Evolutionary conservation across 1,140 invertebrate species (phyloP).

Genomic region (Dreissena rostriformis): DNA sequence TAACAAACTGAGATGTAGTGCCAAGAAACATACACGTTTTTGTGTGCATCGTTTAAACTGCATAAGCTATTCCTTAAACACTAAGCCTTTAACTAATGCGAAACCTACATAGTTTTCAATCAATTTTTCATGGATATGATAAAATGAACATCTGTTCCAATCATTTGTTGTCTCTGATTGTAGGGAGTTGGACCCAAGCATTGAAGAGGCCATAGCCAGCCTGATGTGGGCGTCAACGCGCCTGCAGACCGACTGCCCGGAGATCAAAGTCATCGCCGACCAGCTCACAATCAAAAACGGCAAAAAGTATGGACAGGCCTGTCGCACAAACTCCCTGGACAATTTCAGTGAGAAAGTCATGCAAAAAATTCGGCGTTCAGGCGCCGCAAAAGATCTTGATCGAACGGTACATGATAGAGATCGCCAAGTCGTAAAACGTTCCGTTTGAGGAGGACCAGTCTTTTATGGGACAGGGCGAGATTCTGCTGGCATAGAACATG

Average conservation of each 20-base stretch:
- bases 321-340: slow-evolving; percentile 80
- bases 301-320: slow-evolving; percentile 89
- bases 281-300: slow-evolving; percentile 97
- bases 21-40: too few species aligned
- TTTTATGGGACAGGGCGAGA: slow-evolving; percentile 91
- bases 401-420: slow-evolving; percentile 93
- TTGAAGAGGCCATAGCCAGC: slow-evolving; percentile 92
- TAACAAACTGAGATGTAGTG: too few species aligned
- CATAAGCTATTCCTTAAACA: too few species aligned
- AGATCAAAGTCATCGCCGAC: slow-evolving; percentile 96
- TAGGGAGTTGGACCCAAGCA: slow-evolving; percentile 94
- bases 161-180: too few species aligned
- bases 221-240: slow-evolving; percentile 98
- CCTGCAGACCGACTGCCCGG: slow-evolving; percentile 82
- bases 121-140: too few species aligned
- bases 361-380: slow-evolving; percentile 97
- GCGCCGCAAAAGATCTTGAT: slow-evolving; percentile 97
- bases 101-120: not conserved
- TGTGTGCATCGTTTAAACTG: too few species aligned
- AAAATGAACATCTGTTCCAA: too few species aligned
- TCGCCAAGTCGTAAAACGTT: slow-evolving; percentile 90
- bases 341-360: slow-evolving; percentile 97
- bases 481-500: slow-evolving; percentile 85
- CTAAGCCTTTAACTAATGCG: too few species aligned
- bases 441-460: slow-evolving; percentile 78